Evolutionary conservation across 2,888 invertebrate species (phyloP), one percentile per base, ranked within the genome.

Genomic region (Galerucella nymphaeae): DNA sequence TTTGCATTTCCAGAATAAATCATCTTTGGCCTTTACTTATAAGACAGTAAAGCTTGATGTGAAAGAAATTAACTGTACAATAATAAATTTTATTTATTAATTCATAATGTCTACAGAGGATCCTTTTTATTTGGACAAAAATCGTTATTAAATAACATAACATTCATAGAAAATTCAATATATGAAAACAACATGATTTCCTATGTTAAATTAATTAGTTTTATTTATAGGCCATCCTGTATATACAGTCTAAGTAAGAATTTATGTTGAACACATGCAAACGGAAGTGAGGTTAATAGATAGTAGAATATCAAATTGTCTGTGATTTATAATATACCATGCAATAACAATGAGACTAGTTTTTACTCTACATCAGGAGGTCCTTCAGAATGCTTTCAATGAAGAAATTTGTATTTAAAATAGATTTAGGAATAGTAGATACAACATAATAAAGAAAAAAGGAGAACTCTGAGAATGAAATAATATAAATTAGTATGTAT

Each of bases 301-400:
- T 65, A 50, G 65, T 65, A 38, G 65, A 53, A 53, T 41, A 66
- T 57, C 57, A 66, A 57, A 13, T 57, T 66, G 9, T 66, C 58
- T 55, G 23, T 41, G n/a, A 2, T 53, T 57, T 45, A 48, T 3
- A 59, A 59, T 57, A 16, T 20, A 38, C n/a, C n/a, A n/a, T n/a
- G n/a, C 48, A 13, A 62, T 62, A 69, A 62, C 53, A 41, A 48
- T 62, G 53, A 61, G 69, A 69, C 69, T 69, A 69, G 69, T 42
- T 69, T 69, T 42, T 61, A 62, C 61, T 62, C 62, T 55, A 69
- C 62, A 50, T 69, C 53, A 69, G 53, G 69, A 69, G 69, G 62
- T 62, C 62, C 53, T 62, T 62, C 11, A 64, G 11, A 48, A 63
- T n/a, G 13, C 2, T 18, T 48, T 18, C 5, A 41, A 1, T 41